These are phyloP conservation scores for Maconellicoccus hirsutus DNA, from an alignment of 1,140 invertebrate species.

Conservation along the genomic window DNA sequence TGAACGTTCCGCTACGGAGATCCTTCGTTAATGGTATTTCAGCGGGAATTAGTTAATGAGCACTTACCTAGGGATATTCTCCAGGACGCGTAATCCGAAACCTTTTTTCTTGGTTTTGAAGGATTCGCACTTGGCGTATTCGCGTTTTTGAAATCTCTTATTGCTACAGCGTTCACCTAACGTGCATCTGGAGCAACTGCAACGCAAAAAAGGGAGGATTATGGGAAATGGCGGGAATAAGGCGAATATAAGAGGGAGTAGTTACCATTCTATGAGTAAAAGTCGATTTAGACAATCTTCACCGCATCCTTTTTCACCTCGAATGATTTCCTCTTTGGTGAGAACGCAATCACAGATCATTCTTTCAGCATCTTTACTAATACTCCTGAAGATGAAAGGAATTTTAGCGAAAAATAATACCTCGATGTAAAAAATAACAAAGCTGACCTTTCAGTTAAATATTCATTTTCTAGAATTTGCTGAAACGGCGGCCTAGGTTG, in stretches of 20 bases:
- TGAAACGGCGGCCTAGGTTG: neutral
- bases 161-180: conserved; percentile 84
- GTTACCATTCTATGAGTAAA: conserved; percentile 94
- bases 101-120: conserved; percentile 91
- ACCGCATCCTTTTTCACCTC: conserved; percentile 77
- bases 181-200: conserved; percentile 75
- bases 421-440: neutral
- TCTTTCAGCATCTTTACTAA: conserved; percentile 75
- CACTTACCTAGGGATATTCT: conserved; percentile 57
- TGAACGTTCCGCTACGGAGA: conserved; percentile 71
- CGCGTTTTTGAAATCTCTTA: conserved; percentile 78
- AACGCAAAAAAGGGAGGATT: conserved; percentile 34
- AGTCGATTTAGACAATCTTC: conserved; percentile 93
- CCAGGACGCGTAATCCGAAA: conserved; percentile 69
- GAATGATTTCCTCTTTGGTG: conserved; percentile 71
- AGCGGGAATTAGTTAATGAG: neutral
- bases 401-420: neutral
- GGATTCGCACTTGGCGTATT: conserved; percentile 73
- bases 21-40: neutral
- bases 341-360: conserved; percentile 94
- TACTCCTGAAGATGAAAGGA: conserved; percentile 4
- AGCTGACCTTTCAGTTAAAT: neutral
- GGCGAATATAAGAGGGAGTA: no score
- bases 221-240: no score
- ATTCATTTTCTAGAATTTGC: neutral